A percentile compares a stretch with the other conserved stretches of the same genome.
Evolutionary conservation across 2,888 invertebrate genomes (phyloP).

Genomic region (Apotomis betuletana): DNA sequence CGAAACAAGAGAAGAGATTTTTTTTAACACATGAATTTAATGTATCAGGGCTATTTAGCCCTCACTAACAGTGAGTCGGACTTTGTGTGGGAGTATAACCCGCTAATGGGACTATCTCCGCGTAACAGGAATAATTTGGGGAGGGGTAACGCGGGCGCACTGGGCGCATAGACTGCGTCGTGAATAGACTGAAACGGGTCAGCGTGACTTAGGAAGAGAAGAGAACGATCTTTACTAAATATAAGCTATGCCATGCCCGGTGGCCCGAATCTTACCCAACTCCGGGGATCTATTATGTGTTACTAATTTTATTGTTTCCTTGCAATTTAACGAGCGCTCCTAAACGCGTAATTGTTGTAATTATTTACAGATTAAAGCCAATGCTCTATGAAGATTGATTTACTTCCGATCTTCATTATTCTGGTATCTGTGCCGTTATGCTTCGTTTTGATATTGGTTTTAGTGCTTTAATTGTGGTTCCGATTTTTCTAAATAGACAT

Average conservation of each 20-base stretch:
- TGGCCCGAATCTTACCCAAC: slow-evolving; percentile 32
- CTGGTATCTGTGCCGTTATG: background rate
- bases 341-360: slow-evolving; percentile 34
- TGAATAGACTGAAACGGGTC: too few species aligned
- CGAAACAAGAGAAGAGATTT: too few species aligned
- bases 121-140: too few species aligned
- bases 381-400: slow-evolving; percentile 19
- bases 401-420: slow-evolving; percentile 25
- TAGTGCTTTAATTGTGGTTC: background rate
- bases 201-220: too few species aligned
- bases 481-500: too few species aligned
- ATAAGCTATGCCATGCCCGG: slow-evolving; percentile 11
- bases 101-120: too few species aligned
- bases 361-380: slow-evolving; percentile 34
- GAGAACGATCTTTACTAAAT: background rate
- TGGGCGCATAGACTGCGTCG: too few species aligned
- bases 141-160: too few species aligned
- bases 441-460: background rate
- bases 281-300: slow-evolving; percentile 27
- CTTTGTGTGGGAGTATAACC: too few species aligned
- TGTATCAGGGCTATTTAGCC: too few species aligned
- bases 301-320: slow-evolving; percentile 42
- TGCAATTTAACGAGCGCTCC: slow-evolving; percentile 26
- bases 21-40: too few species aligned
- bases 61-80: too few species aligned